Base-by-base conservation (phyloP, 2,888 invertebrate species). In the Ypsolopha sequella region DNA sequence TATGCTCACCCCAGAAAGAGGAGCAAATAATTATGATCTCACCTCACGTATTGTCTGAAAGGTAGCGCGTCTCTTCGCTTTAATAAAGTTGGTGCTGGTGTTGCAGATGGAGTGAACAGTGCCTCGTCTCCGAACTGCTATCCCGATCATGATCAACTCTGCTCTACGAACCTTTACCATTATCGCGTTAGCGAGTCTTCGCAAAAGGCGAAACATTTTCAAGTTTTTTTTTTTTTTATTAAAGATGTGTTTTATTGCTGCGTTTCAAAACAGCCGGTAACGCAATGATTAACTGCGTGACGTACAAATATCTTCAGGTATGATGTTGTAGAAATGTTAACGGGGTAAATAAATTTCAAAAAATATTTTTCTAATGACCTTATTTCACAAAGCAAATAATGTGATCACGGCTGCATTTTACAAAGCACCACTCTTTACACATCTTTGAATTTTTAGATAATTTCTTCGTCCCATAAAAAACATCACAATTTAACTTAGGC, bases 91-190 rank as follows among this genome's bases (percentile, higher is more conserved):
- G 24, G 24, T 24, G 24, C 24, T 24, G 4, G 24, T 24, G 36
- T 68, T 66, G 54, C 72, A 71, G 53, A 76, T 67, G 0, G 81
- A 76, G 61, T 77, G 75, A 55, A 81, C 65, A 48, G 76, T 73
- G 41, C 66, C 67, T 52, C 80, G 65, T 55, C 75, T 67, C 50
- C 64, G 66, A 49, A 75, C 53, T n/a, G 68, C 67, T 50, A 71
- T 62, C 52, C 74, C 76, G 52, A 81, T 70, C 53, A 76, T 55
- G 48, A 78, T 60, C 53, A 76, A 61, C 59, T 84, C 76, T 14
- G 70, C 64, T 52, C 62, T 71, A 11, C 78, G 70, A 52, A 80
- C 62, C 58, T 73, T 76, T 50, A 70, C 67, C 47, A 73, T 61
- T 10, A 84, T 66, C 39, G 62, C 65, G 51, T 67, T 62, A 38